A percentile compares a stretch with the other conserved stretches of the same genome.
Conservation (phyloP, 2,888 invertebrate species). For the Apotomis capreana region DNA sequence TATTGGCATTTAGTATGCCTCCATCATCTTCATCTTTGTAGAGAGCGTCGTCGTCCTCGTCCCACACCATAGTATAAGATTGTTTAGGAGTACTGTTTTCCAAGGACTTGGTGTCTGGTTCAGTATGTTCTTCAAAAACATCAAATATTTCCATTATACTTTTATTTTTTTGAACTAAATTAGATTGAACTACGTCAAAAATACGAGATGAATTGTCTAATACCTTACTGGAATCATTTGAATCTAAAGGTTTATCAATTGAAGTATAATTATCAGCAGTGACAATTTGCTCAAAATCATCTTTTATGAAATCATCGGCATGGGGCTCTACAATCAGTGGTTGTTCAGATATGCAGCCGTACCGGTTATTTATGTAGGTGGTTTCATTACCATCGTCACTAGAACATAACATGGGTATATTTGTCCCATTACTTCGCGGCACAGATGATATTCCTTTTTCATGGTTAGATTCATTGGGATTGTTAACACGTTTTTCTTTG, state of each 20-base stretch:
- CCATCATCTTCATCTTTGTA: constrained; percentile 64
- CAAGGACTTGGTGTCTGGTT: constrained; percentile 58
- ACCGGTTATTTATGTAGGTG: background rate
- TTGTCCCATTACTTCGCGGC: background rate
- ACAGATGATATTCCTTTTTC: constrained; percentile 20
- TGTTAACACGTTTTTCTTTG: constrained; percentile 38
- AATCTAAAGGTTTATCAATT: constrained; percentile 56
- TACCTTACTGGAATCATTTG: constrained; percentile 44
- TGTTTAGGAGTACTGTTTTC: constrained; percentile 62
- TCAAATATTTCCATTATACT: constrained; percentile 78
- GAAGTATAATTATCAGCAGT: constrained; percentile 54
- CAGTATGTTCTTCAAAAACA: constrained; percentile 50
- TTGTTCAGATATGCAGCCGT: constrained; percentile 15
- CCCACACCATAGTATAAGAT: constrained; percentile 70
- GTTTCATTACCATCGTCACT: constrained; percentile 6
- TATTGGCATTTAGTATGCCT: constrained; percentile 44
- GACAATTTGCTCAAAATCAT: constrained; percentile 54
- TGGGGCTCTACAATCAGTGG: constrained; percentile 32
- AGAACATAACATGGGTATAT: constrained; percentile 24
- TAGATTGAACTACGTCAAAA: constrained; percentile 71
- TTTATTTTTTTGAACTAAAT: constrained; percentile 62
- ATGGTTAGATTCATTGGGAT: constrained; percentile 1
- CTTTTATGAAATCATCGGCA: constrained; percentile 58
- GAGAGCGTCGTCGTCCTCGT: constrained; percentile 78
- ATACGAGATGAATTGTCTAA: constrained; percentile 54